Evolutionary conservation across 2,113 vertebrate species (phyloP), one percentile per base, ranked within the genome.

Genomic region (Oenanthe melanoleuca): DNA sequence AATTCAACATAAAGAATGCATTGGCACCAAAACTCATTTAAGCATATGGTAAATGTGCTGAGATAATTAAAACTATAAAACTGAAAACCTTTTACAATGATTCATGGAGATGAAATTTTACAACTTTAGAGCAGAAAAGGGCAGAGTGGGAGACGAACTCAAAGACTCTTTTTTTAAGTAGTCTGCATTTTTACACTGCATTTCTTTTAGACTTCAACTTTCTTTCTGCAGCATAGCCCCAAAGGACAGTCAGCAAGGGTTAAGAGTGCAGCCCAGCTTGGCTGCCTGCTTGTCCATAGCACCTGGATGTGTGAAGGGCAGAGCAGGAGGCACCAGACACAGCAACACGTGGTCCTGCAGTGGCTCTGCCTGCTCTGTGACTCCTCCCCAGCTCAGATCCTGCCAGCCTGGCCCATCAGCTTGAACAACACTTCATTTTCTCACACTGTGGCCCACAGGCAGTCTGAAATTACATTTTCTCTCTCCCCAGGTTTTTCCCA

Each of bases 51-150:
- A 94, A 96, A 97, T 96, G 93, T 70, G 85, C 92, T 85, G 67
- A 94, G 89, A 95, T 96, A 96, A 97, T 96, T 93, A 96, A 96
- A 96, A 92, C 92, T 80, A 96, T 95, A 95, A 96, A 97, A 92
- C 60, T 80, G 82, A 92, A 95, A 95, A 80, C 85, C 75, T 93
- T 92, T 94, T 77, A 88, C 85, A 93, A 55, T 94, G 92, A 94
- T 96, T 92, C 75, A 95, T 37, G 47, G 73, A 82, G 66, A 87
- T 45, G 61, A 96, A 89, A 86, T 81, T 89, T 83, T 53, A 86
- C 61, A 83, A 23, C 60, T 88, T 89, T 34, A 77, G 56, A 71
- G 59, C 61, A 80, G 38, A 28, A 86, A 77, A 90, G 34, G 80
- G 60, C 82, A 94, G 52, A 44, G 38, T 56, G 34, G 64, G 91